Percentiles rank a stretch among this genome's conserved stretches.
Evolutionary conservation across 2,888 invertebrate genomes (phyloP).

Genomic region (Hirtodrosophila histrioides): DNA sequence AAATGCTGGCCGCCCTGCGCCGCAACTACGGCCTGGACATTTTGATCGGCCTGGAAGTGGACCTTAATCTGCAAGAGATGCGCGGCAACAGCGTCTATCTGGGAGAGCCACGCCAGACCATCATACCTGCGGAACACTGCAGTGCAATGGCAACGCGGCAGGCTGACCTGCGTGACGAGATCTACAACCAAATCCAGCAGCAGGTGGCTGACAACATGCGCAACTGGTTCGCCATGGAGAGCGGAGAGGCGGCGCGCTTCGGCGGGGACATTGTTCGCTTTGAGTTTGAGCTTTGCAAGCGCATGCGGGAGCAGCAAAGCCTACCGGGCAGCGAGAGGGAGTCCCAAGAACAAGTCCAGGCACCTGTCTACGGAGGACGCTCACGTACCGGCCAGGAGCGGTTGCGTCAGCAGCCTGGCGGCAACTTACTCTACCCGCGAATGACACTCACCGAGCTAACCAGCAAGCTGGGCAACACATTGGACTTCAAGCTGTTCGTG

Average conservation of each 20-base stretch:
- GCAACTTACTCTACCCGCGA: constrained; percentile 39
- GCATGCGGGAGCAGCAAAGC: constrained; percentile 61
- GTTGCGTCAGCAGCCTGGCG: constrained; percentile 50
- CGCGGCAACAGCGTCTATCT: constrained; percentile 73
- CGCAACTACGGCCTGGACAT: constrained; percentile 79
- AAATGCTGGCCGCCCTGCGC: constrained; percentile 68
- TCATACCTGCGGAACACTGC: constrained; percentile 74
- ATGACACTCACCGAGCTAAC: constrained; percentile 58
- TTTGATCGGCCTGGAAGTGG: constrained; percentile 77
- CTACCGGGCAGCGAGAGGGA: constrained; percentile 19
- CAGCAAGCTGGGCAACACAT: constrained; percentile 42
- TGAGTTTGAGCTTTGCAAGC: constrained; percentile 78
- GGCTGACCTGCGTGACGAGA: constrained; percentile 49
- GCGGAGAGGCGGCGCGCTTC: constrained; percentile 63
- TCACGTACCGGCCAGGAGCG: constrained; percentile 59
- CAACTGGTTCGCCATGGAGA: constrained; percentile 73
- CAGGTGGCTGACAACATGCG: constrained; percentile 74
- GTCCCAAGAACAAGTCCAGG: not conserved
- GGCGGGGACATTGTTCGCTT: constrained; percentile 78
- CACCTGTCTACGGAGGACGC: constrained; percentile 21
- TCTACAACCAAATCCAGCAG: constrained; percentile 63
- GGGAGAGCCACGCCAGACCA: constrained; percentile 73
- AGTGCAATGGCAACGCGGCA: constrained; percentile 52
- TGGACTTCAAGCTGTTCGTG: constrained; percentile 79
- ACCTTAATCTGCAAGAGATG: constrained; percentile 65